Evolutionary conservation across 2,797 vertebrate species (phyloP).

Genomic region (Spea hammondii): DNA sequence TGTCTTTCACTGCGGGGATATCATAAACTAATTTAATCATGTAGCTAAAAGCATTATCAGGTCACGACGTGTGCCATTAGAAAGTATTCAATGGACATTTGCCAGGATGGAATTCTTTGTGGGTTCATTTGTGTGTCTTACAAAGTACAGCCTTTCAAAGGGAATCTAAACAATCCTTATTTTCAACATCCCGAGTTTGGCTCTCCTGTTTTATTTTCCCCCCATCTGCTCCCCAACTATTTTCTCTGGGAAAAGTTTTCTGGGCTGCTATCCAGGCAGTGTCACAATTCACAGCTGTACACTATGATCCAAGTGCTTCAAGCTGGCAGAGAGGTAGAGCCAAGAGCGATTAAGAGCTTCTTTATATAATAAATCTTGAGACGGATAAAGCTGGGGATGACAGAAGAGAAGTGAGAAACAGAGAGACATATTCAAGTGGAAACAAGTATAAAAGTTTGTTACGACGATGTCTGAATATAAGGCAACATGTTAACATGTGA

Average conservation of each 20-base stretch:
- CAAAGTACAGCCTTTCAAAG: slow-evolving; percentile 46
- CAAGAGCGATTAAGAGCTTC: slow-evolving; percentile 64
- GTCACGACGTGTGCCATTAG: slow-evolving; percentile 30
- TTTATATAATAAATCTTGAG: slow-evolving; percentile 55
- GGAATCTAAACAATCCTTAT: slow-evolving; percentile 47
- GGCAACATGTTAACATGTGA: not conserved
- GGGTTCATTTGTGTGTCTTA: slow-evolving; percentile 37
- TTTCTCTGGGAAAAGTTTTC: slow-evolving; percentile 65
- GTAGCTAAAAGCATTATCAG: slow-evolving; percentile 20
- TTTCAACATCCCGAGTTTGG: slow-evolving; percentile 44
- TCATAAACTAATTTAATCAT: slow-evolving; percentile 13
- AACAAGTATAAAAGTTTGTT: slow-evolving; percentile 28
- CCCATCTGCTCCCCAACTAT: slow-evolving; percentile 51
- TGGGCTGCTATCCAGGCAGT: slow-evolving; percentile 57
- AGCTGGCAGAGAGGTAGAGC: slow-evolving; percentile 62
- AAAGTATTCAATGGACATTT: not conserved
- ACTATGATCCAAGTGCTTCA: slow-evolving; percentile 63
- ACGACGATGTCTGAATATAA: slow-evolving; percentile 1
- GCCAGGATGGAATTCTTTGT: slow-evolving; percentile 31
- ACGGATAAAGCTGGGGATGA: slow-evolving; percentile 44
- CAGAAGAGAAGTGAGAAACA: slow-evolving; percentile 52
- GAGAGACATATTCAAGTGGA: slow-evolving; percentile 40
- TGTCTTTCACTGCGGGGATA: slow-evolving; percentile 24
- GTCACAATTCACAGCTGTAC: slow-evolving; percentile 64
- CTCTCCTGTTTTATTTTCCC: slow-evolving; percentile 38